Evolutionary conservation across 2,888 invertebrate genomes (phyloP), one percentile per base, ranked within the genome.

Genomic region (Polymixis flavicincta): DNA sequence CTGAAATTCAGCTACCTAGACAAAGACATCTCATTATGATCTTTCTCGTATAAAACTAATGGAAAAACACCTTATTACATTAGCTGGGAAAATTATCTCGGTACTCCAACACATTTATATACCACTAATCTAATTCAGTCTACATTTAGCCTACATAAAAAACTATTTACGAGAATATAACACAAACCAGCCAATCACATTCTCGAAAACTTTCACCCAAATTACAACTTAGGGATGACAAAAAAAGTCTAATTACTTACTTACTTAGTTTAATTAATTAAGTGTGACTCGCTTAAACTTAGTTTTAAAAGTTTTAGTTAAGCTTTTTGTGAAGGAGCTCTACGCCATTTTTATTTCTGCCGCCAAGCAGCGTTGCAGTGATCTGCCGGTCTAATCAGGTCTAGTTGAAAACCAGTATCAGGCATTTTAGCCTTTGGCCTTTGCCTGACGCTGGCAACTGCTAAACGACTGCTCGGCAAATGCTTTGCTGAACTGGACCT

Each of bases 241-340:
- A 71, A 83, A 85, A 85, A 79, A 74, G 60, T 64, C 61, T 50
- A 63, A 59, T 83, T 70, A 69, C 68, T 71, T 78, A 76, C 19
- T 79, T 59, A 76, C 67, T 71, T 67, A 60, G 67, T 69, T 69
- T 85, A 74, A 80, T 87, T 85, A 85, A 83, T 83, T 77, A 75
- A 60, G 45, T 68, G 74, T 85, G 78, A 79, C 76, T 78, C 28
- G 65, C 28, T 42, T 22, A 48, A 55, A 92, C 93, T 92, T 80
- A 95, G 65, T 50, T 45, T 42, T 22, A 25, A 52, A 25, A 65
- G 28, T 63, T 3, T 1, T 32, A 0, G 37, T n/a, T 13, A 5
- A 37, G 48, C 0, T 66, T n/a, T 71, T 37, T 78, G 17, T 25
- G 6, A 17, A 50, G 42, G 14, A 68, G 42, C 8, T 32, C 14